phyloP scores from a whole-genome alignment of 2,797 vertebrate species.

The Tapirus indicus region DNA sequence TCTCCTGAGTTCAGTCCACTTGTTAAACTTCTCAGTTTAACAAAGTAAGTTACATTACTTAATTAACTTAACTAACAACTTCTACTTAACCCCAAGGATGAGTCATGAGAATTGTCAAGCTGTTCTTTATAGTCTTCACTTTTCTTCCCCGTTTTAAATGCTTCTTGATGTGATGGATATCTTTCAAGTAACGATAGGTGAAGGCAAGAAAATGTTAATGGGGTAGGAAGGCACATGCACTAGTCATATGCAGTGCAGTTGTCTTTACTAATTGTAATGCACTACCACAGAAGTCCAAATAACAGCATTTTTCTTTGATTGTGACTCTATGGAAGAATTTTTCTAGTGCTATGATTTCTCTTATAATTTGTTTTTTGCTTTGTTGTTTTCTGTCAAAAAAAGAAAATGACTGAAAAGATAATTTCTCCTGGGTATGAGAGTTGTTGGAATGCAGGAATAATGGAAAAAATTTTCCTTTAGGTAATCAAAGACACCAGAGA shows the following conservation, averaged over 20 bases:
- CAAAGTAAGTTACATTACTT: background rate
- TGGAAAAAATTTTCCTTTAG: background rate
- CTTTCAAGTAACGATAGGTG: background rate
- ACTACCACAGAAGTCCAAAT: background rate
- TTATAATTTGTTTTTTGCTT: conserved; percentile 22
- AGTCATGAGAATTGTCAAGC: background rate
- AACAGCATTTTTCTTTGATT: background rate
- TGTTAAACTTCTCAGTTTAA: conserved; percentile 22
- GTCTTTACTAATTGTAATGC: background rate
- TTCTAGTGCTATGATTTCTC: background rate
- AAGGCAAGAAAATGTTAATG: background rate
- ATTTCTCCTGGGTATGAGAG: conserved; percentile 28
- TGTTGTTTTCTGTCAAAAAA: conserved; percentile 26
- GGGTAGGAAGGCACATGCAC: background rate
- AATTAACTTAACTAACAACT: background rate
- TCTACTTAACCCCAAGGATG: background rate
- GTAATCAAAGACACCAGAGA: background rate
- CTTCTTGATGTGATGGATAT: background rate
- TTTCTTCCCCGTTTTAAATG: background rate
- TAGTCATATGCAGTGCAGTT: background rate
- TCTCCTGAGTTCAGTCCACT: background rate
- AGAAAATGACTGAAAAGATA: conserved; percentile 19
- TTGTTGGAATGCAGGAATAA: background rate
- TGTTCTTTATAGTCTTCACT: background rate
- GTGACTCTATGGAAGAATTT: conserved; percentile 1